Conservation (phyloP, 2,797 vertebrate genomes). For the Phoxinus dragarum region DNA sequence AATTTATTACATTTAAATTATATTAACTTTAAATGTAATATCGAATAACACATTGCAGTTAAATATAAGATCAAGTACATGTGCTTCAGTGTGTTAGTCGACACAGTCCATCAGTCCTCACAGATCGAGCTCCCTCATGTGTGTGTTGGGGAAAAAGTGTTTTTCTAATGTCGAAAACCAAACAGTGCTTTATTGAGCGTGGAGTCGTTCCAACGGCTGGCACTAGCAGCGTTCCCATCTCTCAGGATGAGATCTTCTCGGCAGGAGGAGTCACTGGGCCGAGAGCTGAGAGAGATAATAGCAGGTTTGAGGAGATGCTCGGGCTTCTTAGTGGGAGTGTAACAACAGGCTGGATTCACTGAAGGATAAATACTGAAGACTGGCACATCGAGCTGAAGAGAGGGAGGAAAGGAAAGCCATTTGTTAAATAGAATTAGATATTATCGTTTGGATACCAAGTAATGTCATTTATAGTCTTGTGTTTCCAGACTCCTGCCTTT, state of each 20-base stretch:
- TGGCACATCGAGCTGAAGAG: background rate
- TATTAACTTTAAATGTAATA: background rate
- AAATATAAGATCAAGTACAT: background rate
- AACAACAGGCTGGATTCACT: slow-evolving; percentile 32
- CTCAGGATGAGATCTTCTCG: slow-evolving; percentile 37
- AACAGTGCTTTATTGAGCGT: slow-evolving; percentile 47
- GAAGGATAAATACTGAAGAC: slow-evolving; percentile 21
- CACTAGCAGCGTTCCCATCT: background rate
- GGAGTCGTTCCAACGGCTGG: slow-evolving; percentile 32
- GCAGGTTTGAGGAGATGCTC: slow-evolving; percentile 25
- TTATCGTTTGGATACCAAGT: background rate
- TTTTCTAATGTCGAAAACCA: slow-evolving; percentile 1
- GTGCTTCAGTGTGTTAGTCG: background rate
- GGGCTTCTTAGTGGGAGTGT: slow-evolving; percentile 22
- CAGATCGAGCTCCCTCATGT: slow-evolving; percentile 19
- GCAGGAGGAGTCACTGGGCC: slow-evolving; percentile 38
- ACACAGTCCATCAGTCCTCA: background rate
- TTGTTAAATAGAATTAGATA: background rate
- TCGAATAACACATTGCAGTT: background rate
- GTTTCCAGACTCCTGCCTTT: background rate
- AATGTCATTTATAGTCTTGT: background rate
- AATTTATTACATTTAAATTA: background rate
- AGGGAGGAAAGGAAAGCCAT: background rate
- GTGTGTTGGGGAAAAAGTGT: background rate
- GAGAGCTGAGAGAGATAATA: slow-evolving; percentile 37